phyloP scores from a whole-genome alignment of 2,888 invertebrate species.

The Malacosoma neustria region DNA sequence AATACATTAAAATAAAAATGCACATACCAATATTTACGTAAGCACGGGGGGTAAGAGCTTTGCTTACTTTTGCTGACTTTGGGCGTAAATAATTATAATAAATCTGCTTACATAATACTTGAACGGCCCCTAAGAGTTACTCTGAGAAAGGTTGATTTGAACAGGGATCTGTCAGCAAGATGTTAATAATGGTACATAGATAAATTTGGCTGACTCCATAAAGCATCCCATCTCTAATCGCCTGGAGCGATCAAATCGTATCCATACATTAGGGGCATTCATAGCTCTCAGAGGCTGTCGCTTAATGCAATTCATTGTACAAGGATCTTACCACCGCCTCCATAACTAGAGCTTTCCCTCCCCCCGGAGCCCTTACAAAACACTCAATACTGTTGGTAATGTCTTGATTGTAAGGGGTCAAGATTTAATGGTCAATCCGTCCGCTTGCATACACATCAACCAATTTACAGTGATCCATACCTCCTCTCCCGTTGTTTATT shows the following conservation, averaged over 20 bases:
- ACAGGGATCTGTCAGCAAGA: too few relatives aligned
- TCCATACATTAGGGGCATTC: conserved; percentile 62
- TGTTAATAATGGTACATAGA: too few relatives aligned
- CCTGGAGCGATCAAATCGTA: conserved; percentile 56
- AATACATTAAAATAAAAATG: too few relatives aligned
- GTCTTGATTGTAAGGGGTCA: conserved; percentile 22
- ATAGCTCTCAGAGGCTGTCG: conserved; percentile 56
- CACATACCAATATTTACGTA: too few relatives aligned
- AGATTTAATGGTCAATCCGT: conserved; percentile 20
- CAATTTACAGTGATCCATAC: conserved; percentile 24
- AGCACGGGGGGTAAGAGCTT: too few relatives aligned
- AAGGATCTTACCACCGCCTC: conserved; percentile 43
- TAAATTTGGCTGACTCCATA: too few relatives aligned
- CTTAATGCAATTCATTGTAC: conserved; percentile 69
- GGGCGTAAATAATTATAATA: too few relatives aligned
- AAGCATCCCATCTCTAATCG: conserved; percentile 40
- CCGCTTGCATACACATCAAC: conserved; percentile 39
- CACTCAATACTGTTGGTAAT: conserved; percentile 13
- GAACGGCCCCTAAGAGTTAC: too few relatives aligned
- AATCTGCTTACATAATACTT: too few relatives aligned
- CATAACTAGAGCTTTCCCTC: conserved; percentile 20
- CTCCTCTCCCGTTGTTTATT: conserved; percentile 13
- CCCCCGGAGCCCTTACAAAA: conserved; percentile 14
- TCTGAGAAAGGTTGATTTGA: too few relatives aligned
- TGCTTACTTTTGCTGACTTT: too few relatives aligned